A percentile compares a stretch with the other conserved stretches of the same genome.
Conservation (phyloP, 2,113 vertebrate species). For the Ia io region DNA sequence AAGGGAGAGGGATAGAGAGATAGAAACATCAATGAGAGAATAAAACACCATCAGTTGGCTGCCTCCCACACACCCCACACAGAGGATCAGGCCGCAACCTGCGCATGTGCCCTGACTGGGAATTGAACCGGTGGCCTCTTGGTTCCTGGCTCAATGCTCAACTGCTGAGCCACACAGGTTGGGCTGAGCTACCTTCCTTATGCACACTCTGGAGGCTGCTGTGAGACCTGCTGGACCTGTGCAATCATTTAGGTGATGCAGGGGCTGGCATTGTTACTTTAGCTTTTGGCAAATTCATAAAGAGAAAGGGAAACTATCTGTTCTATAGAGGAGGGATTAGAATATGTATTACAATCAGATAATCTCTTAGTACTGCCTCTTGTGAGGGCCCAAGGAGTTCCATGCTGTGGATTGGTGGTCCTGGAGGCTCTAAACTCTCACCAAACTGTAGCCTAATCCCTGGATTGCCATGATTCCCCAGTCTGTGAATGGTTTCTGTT, state of each 20-base stretch:
- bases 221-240: neutral
- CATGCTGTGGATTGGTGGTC: neutral
- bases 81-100: too few relatives aligned
- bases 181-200: neutral
- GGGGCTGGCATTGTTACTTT: neutral
- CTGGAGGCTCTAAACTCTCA: neutral
- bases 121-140: too few relatives aligned
- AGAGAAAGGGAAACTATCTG: neutral
- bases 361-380: neutral
- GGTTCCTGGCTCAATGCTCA: too few relatives aligned
- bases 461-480: neutral
- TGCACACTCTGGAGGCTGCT: neutral
- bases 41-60: too few relatives aligned
- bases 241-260: neutral
- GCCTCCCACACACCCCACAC: too few relatives aligned
- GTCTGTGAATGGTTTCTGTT: neutral
- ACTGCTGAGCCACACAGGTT: too few relatives aligned
- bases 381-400: neutral
- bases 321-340: neutral
- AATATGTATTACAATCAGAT: neutral
- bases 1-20: too few relatives aligned
- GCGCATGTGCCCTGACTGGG: too few relatives aligned
- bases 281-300: neutral
- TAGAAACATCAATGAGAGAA: too few relatives aligned
- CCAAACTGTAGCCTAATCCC: neutral